Conservation (phyloP, 2,888 invertebrate species). For the Neuroscelio doddi region DNA sequence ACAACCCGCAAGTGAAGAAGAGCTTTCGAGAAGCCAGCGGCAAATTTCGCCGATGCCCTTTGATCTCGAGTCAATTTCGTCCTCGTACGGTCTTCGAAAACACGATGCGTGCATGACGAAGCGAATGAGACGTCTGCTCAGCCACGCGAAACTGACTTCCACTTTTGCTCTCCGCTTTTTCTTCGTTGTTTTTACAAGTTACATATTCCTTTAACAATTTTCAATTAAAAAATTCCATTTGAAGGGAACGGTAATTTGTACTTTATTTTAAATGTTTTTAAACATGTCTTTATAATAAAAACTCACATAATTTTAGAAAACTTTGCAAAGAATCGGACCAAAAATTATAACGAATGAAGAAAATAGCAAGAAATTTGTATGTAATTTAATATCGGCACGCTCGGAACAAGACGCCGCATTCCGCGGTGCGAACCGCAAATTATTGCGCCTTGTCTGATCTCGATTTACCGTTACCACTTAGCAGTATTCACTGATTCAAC, state of each 20-base stretch:
- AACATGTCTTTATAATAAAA: too few species aligned
- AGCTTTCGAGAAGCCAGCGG: slow-evolving; percentile 25
- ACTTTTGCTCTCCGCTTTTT: too few species aligned
- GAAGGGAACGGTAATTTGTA: too few species aligned
- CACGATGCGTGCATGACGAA: slow-evolving; percentile 7
- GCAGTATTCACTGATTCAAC: slow-evolving; percentile 36
- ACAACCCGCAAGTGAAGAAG: slow-evolving; percentile 3
- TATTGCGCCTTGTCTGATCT: slow-evolving; percentile 53
- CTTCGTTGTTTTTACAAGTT: too few species aligned
- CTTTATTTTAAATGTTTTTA: too few species aligned
- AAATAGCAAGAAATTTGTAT: slow-evolving; percentile 40
- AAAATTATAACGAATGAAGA: too few species aligned
- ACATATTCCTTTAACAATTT: too few species aligned
- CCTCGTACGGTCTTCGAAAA: slow-evolving; percentile 30
- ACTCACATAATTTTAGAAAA: too few species aligned
- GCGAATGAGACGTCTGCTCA: slow-evolving; percentile 42
- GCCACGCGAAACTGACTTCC: slow-evolving; percentile 48
- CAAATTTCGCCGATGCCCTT: slow-evolving; percentile 48
- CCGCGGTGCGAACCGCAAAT: slow-evolving; percentile 45
- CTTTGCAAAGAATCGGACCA: too few species aligned
- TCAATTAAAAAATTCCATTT: too few species aligned
- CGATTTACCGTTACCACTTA: slow-evolving; percentile 58
- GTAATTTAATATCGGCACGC: slow-evolving; percentile 44
- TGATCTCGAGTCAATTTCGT: slow-evolving; percentile 61
- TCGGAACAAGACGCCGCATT: slow-evolving; percentile 43